Base-by-base conservation (phyloP, 1,140 invertebrate species). In the Eueides isabella region DNA sequence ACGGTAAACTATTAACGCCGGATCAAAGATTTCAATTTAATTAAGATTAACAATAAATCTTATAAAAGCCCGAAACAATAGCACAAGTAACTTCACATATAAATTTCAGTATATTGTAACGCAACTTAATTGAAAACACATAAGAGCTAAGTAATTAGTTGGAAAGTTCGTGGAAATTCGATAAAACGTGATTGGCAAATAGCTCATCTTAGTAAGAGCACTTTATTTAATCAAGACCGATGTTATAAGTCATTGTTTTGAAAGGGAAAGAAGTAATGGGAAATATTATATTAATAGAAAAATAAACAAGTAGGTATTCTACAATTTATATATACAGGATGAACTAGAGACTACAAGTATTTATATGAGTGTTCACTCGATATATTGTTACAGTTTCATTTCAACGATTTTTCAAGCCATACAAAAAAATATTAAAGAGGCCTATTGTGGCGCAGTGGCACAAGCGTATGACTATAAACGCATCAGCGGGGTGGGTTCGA, bases 91-190 rank as follows among this genome's bases (percentile, higher is more conserved):
- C 48, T 26, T 55, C 48, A 38, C 35, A 38, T 38, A 38, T 38
- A 5, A 38, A 38, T 38, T 2, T 11, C 23, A 12, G 19, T 55
- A 55, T 26, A 55, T 11, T 55, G 48, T 55, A 14, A 55, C 23
- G 23, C 26, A 26, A 26, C 23, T 2, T 26, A n/a, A 55, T 55
- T 55, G 9, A 55, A 26, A 55, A 55, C 11, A 55, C 23, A 48
- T 48, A 55, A 55, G 26, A n/a, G 11, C 64, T 26, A 67, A 67
- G 71, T 72, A 67, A 72, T 72, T 61, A 72, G 48, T 72, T 67
- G 61, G 48, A 67, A 67, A 61, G 28, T 72, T 41, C 44, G 44
- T 30, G 12, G 11, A 67, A 66, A 67, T 72, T 72, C 26, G 48
- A 26, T 65, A 41, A 72, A 66, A 66, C 16, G 61, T 63, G 28